phyloP scores from a whole-genome alignment of 2,888 invertebrate species.

The Chloroclysta siterata region DNA sequence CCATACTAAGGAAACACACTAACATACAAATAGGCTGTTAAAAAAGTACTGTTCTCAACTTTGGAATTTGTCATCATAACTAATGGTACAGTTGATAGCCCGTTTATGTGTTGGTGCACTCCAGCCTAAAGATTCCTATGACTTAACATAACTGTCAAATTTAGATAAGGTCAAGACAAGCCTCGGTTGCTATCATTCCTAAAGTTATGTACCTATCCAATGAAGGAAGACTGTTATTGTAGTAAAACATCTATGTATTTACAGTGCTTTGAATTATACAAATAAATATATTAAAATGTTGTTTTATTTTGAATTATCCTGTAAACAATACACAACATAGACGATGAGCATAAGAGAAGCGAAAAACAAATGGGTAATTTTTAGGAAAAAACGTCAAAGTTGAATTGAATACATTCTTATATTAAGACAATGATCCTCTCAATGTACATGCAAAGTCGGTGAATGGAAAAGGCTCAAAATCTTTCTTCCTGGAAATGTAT shows the following conservation, averaged over 20 bases:
- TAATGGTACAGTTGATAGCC: background rate
- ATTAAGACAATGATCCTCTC: too few relatives aligned
- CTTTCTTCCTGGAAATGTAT: too few relatives aligned
- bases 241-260: constrained; percentile 54
- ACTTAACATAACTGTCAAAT: constrained; percentile 6
- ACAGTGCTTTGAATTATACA: constrained; percentile 64
- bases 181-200: constrained; percentile 50
- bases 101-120: constrained; percentile 2
- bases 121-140: constrained; percentile 20
- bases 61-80: background rate
- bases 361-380: too few relatives aligned
- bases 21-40: background rate
- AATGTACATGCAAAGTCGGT: too few relatives aligned
- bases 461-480: too few relatives aligned
- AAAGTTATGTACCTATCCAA: constrained; percentile 45
- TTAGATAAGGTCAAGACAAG: background rate
- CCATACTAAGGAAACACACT: constrained; percentile 2
- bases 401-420: too few relatives aligned
- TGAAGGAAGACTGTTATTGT: constrained; percentile 62
- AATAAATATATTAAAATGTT: constrained; percentile 49
- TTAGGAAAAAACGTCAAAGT: too few relatives aligned
- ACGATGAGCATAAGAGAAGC: background rate
- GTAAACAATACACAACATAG: background rate
- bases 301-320: constrained; percentile 49
- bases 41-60: background rate